Evolutionary conservation across 2,888 invertebrate genomes (phyloP).

Genomic region (Silvanus unidentatus): DNA sequence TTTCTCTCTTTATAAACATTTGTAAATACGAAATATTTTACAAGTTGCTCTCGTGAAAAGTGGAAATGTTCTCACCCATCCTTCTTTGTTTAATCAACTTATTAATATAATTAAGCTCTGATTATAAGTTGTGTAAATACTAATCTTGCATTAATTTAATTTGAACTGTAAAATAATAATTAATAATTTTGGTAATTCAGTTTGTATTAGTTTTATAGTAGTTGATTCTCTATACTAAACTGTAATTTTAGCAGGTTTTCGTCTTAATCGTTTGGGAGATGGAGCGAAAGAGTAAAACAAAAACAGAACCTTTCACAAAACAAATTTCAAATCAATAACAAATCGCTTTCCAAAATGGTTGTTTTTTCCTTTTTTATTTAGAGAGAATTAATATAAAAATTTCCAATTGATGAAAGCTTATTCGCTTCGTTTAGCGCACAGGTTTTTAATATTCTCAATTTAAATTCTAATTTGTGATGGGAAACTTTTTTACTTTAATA

Average conservation of each 20-base stretch:
- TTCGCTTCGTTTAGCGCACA: not conserved
- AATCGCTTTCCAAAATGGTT: not conserved
- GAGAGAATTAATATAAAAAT: not conserved
- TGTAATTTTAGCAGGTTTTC: conserved; percentile 17
- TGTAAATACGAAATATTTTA: no score
- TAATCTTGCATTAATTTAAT: no score
- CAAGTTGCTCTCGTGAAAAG: no score
- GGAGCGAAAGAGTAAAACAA: conserved; percentile 44
- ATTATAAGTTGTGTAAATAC: conserved; percentile 19
- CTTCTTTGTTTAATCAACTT: no score
- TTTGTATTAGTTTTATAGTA: no score
- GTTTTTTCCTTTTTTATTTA: not conserved
- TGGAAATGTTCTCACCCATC: no score
- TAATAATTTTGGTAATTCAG: no score
- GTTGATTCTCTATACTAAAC: no score
- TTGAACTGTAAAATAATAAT: no score
- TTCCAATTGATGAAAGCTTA: conserved; percentile 1
- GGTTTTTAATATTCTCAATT: not conserved
- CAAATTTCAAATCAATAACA: not conserved
- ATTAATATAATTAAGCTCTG: not conserved
- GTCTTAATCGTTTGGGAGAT: conserved; percentile 35
- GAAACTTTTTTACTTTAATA: not conserved
- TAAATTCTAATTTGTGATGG: not conserved
- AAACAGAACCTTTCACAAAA: conserved; percentile 12
- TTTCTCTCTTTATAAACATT: no score